phyloP scores from a whole-genome alignment of 2,797 vertebrate species.

The Coranthus polyacanthus region DNA sequence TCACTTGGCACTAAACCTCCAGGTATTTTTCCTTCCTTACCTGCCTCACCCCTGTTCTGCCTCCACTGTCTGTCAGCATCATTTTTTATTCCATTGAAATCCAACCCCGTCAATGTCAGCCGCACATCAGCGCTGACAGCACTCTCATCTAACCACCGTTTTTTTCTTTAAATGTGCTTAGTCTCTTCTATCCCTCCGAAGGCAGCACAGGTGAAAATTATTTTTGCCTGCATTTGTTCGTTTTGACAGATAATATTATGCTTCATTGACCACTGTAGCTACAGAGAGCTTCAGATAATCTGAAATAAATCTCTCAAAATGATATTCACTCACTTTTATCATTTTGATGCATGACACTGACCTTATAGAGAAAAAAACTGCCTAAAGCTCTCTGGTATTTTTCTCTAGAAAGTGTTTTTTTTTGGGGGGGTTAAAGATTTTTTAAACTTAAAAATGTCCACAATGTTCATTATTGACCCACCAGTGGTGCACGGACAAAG shows the following conservation, averaged over 20 bases:
- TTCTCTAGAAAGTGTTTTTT: no score
- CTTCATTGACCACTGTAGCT: constrained; percentile 48
- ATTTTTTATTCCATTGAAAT: constrained; percentile 37
- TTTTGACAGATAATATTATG: constrained; percentile 63
- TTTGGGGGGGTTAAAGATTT: no score
- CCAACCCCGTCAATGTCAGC: constrained; percentile 62
- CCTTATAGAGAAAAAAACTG: no score
- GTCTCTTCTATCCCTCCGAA: constrained; percentile 29
- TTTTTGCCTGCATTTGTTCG: constrained; percentile 59
- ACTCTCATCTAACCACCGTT: constrained; percentile 61
- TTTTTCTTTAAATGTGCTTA: constrained; percentile 61
- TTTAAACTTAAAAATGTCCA: no score
- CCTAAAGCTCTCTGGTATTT: no score
- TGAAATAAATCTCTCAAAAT: constrained; percentile 41
- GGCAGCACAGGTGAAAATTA: constrained; percentile 42
- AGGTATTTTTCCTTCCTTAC: constrained; percentile 51
- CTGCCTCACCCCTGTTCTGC: constrained; percentile 30
- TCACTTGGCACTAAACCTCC: constrained; percentile 46
- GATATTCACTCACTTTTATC: not conserved
- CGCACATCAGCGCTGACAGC: constrained; percentile 46
- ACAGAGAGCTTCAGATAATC: constrained; percentile 29
- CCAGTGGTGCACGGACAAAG: no score
- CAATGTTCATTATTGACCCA: no score
- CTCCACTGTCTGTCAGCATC: constrained; percentile 57
- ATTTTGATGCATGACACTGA: not conserved